Evolutionary conservation across 2,113 vertebrate genomes (phyloP).

Genomic region (Hypanus sabinus): DNA sequence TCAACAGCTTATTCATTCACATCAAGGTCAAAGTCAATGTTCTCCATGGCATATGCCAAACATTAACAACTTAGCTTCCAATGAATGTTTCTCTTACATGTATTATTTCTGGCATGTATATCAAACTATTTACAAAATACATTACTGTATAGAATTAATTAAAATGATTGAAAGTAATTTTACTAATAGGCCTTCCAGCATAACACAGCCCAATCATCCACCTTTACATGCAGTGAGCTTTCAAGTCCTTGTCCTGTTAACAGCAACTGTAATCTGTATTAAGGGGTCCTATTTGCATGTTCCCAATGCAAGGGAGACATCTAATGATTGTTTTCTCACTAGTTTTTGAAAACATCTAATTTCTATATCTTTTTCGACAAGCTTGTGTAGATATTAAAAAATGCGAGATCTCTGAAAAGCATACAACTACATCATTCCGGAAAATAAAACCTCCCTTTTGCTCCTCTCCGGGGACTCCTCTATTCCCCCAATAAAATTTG

Average conservation of each 20-base stretch:
- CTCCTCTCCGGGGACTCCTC: background rate
- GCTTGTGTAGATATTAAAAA: background rate
- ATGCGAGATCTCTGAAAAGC: background rate
- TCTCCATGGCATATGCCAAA: background rate
- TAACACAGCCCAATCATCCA: background rate
- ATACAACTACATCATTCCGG: background rate
- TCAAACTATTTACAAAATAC: background rate
- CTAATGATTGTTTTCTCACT: background rate
- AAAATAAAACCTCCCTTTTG: background rate
- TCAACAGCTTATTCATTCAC: background rate
- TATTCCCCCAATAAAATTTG: background rate
- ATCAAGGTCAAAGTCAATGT: background rate
- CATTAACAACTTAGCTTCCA: background rate
- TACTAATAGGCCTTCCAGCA: background rate
- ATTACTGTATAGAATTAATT: background rate
- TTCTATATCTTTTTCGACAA: background rate
- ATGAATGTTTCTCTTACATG: background rate
- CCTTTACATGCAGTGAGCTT: background rate
- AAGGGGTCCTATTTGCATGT: background rate
- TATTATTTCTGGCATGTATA: background rate
- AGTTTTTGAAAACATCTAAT: background rate
- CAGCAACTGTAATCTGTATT: too few relatives aligned
- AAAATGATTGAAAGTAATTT: background rate
- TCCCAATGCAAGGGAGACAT: background rate
- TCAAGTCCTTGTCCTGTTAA: background rate